These are phyloP conservation scores for Scaptomyza reducta DNA, from an alignment of 2,888 invertebrate species.

Conservation along the genomic window DNA sequence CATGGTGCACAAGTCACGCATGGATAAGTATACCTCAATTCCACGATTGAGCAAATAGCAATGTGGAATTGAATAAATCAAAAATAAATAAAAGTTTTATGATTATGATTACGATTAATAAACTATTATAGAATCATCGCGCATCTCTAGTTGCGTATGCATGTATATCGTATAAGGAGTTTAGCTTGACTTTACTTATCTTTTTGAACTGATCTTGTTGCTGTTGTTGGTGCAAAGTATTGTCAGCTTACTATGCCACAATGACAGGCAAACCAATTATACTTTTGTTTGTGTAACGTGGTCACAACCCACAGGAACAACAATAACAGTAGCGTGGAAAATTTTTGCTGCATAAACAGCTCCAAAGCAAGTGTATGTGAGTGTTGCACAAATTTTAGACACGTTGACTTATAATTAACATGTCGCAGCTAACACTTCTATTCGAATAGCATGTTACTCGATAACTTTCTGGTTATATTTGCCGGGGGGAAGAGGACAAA, in stretches of 20 bases:
- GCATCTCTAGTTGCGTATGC: constrained; percentile 14
- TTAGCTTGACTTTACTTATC: constrained; percentile 34
- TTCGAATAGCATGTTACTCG: constrained; percentile 23
- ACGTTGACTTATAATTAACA: constrained; percentile 53
- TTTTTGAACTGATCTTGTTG: not conserved
- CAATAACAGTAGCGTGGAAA: constrained; percentile 26
- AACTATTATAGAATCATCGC: not conserved
- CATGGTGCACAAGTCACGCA: not conserved
- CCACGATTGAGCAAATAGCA: no score
- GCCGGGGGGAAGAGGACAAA: not conserved
- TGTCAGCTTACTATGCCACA: constrained; percentile 69
- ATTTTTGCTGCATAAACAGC: constrained; percentile 50
- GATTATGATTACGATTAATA: no score
- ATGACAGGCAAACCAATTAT: constrained; percentile 76
- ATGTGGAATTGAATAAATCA: no score
- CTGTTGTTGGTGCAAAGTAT: constrained; percentile 45
- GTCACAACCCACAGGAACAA: constrained; percentile 15
- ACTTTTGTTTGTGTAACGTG: constrained; percentile 67
- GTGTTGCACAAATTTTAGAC: constrained; percentile 24
- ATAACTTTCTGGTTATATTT: not conserved
- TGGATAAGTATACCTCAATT: no score
- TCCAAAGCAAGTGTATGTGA: constrained; percentile 18
- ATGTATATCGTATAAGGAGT: constrained; percentile 35
- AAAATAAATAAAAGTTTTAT: no score
- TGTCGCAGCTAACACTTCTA: constrained; percentile 59